Evolutionary conservation across 2,797 vertebrate genomes (phyloP).

Genomic region (Rhabdomys pumilio): DNA sequence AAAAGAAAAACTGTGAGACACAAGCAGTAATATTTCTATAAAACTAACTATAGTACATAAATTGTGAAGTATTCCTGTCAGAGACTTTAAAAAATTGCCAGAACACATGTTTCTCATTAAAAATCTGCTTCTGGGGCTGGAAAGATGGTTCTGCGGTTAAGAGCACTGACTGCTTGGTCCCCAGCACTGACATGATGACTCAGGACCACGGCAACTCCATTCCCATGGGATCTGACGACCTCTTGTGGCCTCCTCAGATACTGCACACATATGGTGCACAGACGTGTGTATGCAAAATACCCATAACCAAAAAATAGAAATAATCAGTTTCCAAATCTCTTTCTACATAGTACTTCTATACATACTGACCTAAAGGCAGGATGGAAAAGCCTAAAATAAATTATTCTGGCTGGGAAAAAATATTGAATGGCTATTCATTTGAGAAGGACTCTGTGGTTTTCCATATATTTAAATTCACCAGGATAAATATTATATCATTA

Average conservation of each 20-base stretch:
- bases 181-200: neutral
- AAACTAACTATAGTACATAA: slow-evolving; percentile 47
- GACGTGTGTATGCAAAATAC: neutral
- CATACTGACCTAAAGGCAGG: neutral
- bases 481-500: slow-evolving; percentile 5
- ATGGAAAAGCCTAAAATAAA: slow-evolving; percentile 59
- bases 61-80: neutral
- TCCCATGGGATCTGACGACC: neutral
- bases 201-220: neutral
- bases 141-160: neutral
- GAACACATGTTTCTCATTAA: neutral
- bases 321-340: neutral
- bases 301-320: neutral
- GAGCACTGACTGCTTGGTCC: neutral
- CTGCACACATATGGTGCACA: neutral
- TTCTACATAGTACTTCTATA: slow-evolving; percentile 8
- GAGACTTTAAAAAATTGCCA: slow-evolving; percentile 11
- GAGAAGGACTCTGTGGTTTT: neutral
- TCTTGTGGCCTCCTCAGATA: neutral
- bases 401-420: slow-evolving; percentile 18
- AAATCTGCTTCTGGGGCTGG: neutral
- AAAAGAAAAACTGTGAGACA: slow-evolving; percentile 12
- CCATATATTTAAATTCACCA: slow-evolving; percentile 57
- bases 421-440: slow-evolving; percentile 11
- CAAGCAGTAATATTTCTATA: neutral